These are phyloP conservation scores for Leptinotarsa lineolata DNA, from an alignment of 1,140 invertebrate genomes.

Conservation along the genomic window DNA sequence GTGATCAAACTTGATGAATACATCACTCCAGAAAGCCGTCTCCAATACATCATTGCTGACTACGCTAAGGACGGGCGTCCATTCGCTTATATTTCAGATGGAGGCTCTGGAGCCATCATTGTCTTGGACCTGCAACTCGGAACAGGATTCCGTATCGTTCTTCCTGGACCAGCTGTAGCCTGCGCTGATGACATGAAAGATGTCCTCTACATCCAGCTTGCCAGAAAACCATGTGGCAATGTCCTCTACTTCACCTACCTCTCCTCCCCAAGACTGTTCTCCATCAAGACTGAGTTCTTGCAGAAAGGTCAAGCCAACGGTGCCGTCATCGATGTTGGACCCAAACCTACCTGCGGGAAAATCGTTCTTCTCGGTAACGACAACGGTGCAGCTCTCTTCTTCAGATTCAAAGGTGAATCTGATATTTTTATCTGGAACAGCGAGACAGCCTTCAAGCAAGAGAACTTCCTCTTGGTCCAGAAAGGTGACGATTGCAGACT, in stretches of 20 bases:
- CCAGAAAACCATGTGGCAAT: constrained; percentile 58
- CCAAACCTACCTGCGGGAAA: constrained; percentile 59
- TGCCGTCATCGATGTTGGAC: constrained; percentile 61
- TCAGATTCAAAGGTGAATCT: constrained; percentile 63
- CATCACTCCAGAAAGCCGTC: constrained; percentile 59
- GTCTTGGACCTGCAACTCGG: constrained; percentile 61
- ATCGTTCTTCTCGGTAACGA: constrained; percentile 67
- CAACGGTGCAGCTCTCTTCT: constrained; percentile 62
- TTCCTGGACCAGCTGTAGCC: constrained; percentile 59
- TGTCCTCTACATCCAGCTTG: constrained; percentile 63
- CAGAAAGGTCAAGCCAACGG: constrained; percentile 59
- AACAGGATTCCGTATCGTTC: constrained; percentile 61
- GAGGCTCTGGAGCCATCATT: constrained; percentile 62
- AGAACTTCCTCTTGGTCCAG: constrained; percentile 64
- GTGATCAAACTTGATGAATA: constrained; percentile 63
- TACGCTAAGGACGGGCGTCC: constrained; percentile 58
- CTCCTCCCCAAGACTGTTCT: constrained; percentile 61
- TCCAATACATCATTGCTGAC: constrained; percentile 69
- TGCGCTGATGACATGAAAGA: constrained; percentile 53
- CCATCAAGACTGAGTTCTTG: constrained; percentile 60
- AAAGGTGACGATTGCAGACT: constrained; percentile 63
- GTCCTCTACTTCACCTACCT: constrained; percentile 66
- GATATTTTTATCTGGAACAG: constrained; percentile 68
- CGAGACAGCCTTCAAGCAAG: constrained; percentile 59
- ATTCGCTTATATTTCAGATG: constrained; percentile 63